Conservation (phyloP, 1,140 invertebrate genomes). For the Nasonia vitripennis region DNA sequence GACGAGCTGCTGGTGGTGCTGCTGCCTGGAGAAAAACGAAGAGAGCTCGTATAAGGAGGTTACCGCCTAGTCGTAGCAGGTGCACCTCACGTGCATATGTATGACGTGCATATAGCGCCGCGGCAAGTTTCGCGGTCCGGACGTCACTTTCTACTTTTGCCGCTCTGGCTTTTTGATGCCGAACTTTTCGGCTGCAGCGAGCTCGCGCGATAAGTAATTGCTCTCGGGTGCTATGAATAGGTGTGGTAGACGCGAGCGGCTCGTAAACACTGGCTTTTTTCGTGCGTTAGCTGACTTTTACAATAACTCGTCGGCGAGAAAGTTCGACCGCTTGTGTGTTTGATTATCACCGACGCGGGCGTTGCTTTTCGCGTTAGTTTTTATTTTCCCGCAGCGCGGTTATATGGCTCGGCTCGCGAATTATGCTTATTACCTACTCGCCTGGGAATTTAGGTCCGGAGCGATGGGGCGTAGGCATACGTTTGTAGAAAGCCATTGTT, state of each 20-base stretch:
- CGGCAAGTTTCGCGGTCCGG: neutral
- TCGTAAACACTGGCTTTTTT: neutral
- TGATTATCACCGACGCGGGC: neutral
- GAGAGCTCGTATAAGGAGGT: neutral
- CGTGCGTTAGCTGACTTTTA: too few relatives aligned
- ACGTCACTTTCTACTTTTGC: neutral
- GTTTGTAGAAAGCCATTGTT: neutral
- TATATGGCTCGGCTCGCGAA: neutral
- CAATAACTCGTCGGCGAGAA: too few relatives aligned
- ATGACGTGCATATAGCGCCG: neutral
- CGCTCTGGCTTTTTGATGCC: neutral
- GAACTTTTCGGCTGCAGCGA: neutral
- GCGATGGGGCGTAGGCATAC: neutral
- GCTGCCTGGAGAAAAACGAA: neutral
- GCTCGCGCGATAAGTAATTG: neutral
- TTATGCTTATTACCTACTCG: neutral
- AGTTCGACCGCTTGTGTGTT: neutral
- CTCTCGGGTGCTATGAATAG: neutral
- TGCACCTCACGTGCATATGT: neutral
- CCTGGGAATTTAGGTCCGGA: neutral
- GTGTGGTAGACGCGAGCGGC: neutral
- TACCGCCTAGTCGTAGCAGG: neutral
- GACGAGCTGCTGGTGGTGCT: neutral
- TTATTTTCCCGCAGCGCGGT: neutral
- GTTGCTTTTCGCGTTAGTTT: neutral